phyloP scores from a whole-genome alignment of 2,888 invertebrate species.

The Prenolepis imparis region DNA sequence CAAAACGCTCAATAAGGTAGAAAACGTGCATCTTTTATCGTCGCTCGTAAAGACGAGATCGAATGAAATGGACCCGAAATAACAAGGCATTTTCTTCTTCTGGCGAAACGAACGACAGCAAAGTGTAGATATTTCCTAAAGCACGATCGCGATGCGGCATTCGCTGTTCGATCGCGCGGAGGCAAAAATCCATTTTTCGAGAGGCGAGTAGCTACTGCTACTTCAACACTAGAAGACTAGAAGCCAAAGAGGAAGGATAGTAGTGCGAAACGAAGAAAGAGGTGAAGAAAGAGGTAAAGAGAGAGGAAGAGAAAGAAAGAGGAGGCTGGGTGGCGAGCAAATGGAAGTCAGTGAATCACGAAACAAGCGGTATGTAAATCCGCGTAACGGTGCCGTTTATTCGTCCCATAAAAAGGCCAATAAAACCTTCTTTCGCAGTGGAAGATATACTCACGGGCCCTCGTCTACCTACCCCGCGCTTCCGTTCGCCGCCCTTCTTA shows the following conservation, averaged over 20 bases:
- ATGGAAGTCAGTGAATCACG: slow-evolving; percentile 78
- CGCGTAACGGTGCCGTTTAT: slow-evolving; percentile 81
- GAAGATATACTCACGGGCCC: slow-evolving; percentile 64
- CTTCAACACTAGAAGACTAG: slow-evolving; percentile 21
- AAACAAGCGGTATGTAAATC: slow-evolving; percentile 82
- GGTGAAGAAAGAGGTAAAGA: not conserved
- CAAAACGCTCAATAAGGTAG: slow-evolving; percentile 14
- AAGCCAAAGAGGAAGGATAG: slow-evolving; percentile 16
- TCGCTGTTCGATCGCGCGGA: slow-evolving; percentile 42
- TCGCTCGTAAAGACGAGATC: slow-evolving; percentile 34
- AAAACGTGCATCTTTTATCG: slow-evolving; percentile 42
- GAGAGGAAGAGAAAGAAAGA: not conserved
- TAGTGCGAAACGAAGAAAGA: not conserved
- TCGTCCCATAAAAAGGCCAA: slow-evolving; percentile 82
- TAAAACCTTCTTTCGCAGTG: slow-evolving; percentile 77
- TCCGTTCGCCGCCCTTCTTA: slow-evolving; percentile 52
- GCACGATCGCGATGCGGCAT: slow-evolving; percentile 40
- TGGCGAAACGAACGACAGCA: not conserved
- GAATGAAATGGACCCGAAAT: slow-evolving; percentile 34
- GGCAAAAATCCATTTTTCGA: slow-evolving; percentile 33
- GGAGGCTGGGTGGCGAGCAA: slow-evolving; percentile 58
- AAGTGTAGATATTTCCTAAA: slow-evolving; percentile 46
- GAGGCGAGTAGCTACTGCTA: slow-evolving; percentile 20
- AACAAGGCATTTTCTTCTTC: slow-evolving; percentile 28
- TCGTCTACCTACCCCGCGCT: slow-evolving; percentile 38